phyloP scores from a whole-genome alignment of 2,113 vertebrate species.

The Phodopus roborovskii region DNA sequence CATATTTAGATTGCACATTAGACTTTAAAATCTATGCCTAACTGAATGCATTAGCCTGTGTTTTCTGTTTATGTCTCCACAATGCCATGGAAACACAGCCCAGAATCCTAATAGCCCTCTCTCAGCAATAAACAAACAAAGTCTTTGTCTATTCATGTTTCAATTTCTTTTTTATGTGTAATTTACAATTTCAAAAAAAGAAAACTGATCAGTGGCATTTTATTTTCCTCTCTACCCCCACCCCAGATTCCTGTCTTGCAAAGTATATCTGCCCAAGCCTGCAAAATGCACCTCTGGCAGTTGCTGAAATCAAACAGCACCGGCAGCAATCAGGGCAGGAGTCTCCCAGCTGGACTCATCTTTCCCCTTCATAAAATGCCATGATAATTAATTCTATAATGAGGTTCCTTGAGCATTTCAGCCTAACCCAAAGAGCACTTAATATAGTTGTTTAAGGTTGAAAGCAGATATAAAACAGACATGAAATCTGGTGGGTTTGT shows the following conservation, averaged over 20 bases:
- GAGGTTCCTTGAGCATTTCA: conserved; percentile 79
- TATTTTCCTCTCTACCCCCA: background rate
- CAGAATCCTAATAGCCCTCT: conserved; percentile 86
- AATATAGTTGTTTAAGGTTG: conserved; percentile 81
- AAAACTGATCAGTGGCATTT: conserved; percentile 73
- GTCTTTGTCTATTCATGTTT: conserved; percentile 87
- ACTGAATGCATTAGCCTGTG: conserved; percentile 87
- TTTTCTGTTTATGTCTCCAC: conserved; percentile 88
- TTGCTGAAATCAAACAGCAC: conserved; percentile 56
- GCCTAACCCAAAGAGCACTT: conserved; percentile 81
- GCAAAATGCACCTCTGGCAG: conserved; percentile 84
- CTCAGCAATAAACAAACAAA: conserved; percentile 88
- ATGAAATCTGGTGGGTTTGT: conserved; percentile 68
- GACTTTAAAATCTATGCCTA: conserved; percentile 88
- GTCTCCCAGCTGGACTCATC: conserved; percentile 9
- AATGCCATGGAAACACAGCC: conserved; percentile 88
- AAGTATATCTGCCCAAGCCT: conserved; percentile 73
- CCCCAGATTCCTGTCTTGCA: conserved; percentile 63
- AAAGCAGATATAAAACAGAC: conserved; percentile 80
- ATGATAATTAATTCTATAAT: conserved; percentile 83
- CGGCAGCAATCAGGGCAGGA: conserved; percentile 10
- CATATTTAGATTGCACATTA: conserved; percentile 88
- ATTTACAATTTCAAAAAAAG: conserved; percentile 85
- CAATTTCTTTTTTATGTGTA: conserved; percentile 79
- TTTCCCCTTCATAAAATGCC: conserved; percentile 57